Conservation (phyloP, 1,140 invertebrate species). For the Zaprionus vittiger region DNA sequence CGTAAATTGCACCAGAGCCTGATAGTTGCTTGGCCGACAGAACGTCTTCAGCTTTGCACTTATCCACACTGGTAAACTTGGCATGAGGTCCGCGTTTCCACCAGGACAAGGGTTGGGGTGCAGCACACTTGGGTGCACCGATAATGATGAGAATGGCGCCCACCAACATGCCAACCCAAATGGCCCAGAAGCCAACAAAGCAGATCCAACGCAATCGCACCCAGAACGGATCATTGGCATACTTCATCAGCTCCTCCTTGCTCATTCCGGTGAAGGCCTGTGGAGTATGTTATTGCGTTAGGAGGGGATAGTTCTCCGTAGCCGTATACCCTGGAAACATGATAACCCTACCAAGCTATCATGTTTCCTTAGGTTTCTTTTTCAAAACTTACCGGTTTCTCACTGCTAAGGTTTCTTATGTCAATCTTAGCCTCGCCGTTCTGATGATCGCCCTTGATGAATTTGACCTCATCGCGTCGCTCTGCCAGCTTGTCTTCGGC, state of each 20-base stretch:
- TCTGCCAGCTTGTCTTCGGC: conserved; percentile 87
- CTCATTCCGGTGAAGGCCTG: conserved; percentile 91
- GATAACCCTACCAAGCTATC: background rate
- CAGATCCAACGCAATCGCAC: conserved; percentile 92
- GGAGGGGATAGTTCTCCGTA: background rate
- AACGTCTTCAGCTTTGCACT: conserved; percentile 43
- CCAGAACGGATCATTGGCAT: conserved; percentile 96
- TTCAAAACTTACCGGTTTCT: conserved; percentile 84
- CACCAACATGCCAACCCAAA: conserved; percentile 94
- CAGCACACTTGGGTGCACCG: conserved; percentile 92
- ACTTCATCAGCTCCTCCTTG: conserved; percentile 96
- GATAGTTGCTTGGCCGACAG: conserved; percentile 51
- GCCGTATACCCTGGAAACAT: background rate
- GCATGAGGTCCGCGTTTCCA: conserved; percentile 84
- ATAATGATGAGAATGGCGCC: conserved; percentile 94
- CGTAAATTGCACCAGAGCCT: conserved; percentile 76
- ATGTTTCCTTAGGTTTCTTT: background rate
- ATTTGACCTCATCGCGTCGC: conserved; percentile 88
- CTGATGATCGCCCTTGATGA: conserved; percentile 88
- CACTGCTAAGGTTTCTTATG: conserved; percentile 87
- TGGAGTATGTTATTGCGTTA: background rate
- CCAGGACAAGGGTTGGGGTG: conserved; percentile 88
- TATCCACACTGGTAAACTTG: conserved; percentile 56
- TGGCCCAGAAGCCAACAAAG: conserved; percentile 93
- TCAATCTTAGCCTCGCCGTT: conserved; percentile 95